Conservation (phyloP, 2,113 vertebrate species). For the Scomber scombrus region DNA sequence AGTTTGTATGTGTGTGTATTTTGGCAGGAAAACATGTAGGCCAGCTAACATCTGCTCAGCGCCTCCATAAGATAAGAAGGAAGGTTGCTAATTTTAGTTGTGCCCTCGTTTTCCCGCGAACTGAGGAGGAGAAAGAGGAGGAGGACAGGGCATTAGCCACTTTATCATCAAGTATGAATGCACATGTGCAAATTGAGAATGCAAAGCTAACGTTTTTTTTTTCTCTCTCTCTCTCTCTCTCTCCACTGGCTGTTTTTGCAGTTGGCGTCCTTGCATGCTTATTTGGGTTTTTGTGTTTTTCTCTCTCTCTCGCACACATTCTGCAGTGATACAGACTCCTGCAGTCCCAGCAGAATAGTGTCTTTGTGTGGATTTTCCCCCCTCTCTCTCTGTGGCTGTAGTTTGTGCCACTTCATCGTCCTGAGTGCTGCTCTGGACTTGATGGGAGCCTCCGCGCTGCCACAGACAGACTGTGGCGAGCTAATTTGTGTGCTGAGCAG, state of each 20-base stretch:
- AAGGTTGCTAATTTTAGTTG: slow-evolving; percentile 67
- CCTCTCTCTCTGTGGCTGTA: slow-evolving; percentile 42
- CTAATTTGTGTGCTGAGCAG: slow-evolving; percentile 66
- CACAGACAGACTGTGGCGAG: slow-evolving; percentile 16
- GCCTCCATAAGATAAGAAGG: slow-evolving; percentile 42
- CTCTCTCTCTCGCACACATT: slow-evolving; percentile 10
- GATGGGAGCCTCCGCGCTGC: slow-evolving; percentile 44
- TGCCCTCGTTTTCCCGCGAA: slow-evolving; percentile 50
- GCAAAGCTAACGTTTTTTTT: slow-evolving; percentile 11
- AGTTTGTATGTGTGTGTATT: not conserved
- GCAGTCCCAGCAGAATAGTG: slow-evolving; percentile 60
- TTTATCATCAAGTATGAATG: slow-evolving; percentile 35
- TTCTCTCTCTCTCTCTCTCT: not conserved
- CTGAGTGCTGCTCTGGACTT: slow-evolving; percentile 61
- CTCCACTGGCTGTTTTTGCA: not conserved
- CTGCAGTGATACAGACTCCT: slow-evolving; percentile 36
- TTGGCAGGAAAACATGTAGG: slow-evolving; percentile 18
- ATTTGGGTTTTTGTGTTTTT: slow-evolving; percentile 12
- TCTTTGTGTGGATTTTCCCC: slow-evolving; percentile 60
- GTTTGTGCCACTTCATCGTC: slow-evolving; percentile 59
- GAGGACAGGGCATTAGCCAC: slow-evolving; percentile 17
- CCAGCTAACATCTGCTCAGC: slow-evolving; percentile 49
- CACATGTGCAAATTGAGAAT: not conserved
- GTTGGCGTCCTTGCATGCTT: slow-evolving; percentile 7
- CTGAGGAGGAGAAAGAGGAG: slow-evolving; percentile 34